Evolutionary conservation across 2,888 invertebrate genomes (phyloP).

Genomic region (Mimumesa dahlbomi): DNA sequence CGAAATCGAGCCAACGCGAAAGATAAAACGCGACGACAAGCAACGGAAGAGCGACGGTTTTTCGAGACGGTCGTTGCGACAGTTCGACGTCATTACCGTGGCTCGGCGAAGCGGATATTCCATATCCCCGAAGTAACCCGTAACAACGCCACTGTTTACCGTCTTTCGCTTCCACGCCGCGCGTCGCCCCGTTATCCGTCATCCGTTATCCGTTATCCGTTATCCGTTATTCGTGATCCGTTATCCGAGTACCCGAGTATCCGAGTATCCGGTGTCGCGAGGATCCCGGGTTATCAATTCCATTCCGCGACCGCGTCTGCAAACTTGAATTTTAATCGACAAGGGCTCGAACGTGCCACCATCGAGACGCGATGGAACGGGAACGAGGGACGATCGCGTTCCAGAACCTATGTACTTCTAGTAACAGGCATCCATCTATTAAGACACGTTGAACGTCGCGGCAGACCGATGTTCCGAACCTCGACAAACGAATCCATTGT

Average conservation of each 20-base stretch:
- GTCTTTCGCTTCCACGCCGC: slow-evolving; percentile 44
- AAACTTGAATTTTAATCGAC: slow-evolving; percentile 50
- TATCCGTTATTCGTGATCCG: no score
- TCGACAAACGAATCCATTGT: no score
- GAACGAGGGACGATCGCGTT: no score
- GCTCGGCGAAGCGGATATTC: slow-evolving; percentile 57
- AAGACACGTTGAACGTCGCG: no score
- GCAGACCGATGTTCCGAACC: no score
- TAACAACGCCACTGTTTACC: slow-evolving; percentile 57
- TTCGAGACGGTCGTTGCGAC: slow-evolving; percentile 35
- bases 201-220: no score
- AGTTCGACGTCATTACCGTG: slow-evolving; percentile 58
- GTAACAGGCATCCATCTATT: no score
- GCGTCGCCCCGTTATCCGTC: neutral
- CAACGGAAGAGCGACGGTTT: neutral
- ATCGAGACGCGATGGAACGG: no score
- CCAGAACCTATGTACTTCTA: no score
- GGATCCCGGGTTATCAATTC: slow-evolving; percentile 44
- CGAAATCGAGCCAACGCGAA: neutral
- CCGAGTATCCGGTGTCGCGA: slow-evolving; percentile 37
- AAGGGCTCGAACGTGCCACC: slow-evolving; percentile 7
- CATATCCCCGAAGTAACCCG: slow-evolving; percentile 45
- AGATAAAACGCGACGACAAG: neutral
- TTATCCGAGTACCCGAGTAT: no score
- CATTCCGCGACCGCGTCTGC: slow-evolving; percentile 16